Evolutionary conservation across 2,888 invertebrate species (phyloP).

Genomic region (Xiphydria camelus): DNA sequence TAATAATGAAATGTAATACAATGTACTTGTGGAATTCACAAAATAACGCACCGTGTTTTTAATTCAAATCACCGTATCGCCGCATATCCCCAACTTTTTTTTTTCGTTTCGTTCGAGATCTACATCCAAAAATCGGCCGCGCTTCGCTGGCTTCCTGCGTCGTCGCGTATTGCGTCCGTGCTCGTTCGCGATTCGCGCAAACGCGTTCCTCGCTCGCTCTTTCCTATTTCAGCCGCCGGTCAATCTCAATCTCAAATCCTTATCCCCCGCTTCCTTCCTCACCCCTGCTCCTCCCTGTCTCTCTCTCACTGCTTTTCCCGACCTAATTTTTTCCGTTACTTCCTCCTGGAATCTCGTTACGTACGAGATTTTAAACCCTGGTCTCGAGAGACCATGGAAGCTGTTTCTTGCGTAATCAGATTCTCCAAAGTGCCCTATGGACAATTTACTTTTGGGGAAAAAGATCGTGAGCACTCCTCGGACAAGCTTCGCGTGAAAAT

Average conservation of each 20-base stretch:
- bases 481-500: no score
- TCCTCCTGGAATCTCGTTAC: no score
- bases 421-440: no score
- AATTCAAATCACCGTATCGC: slow-evolving; percentile 5
- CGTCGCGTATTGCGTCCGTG: slow-evolving; percentile 43
- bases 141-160: slow-evolving; percentile 30
- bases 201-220: slow-evolving; percentile 9
- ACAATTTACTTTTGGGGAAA: no score
- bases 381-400: no score
- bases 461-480: no score
- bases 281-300: no score
- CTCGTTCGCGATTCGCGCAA: slow-evolving; percentile 43
- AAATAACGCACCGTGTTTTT: slow-evolving; percentile 33
- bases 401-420: no score
- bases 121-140: slow-evolving; percentile 29
- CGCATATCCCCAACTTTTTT: neutral
- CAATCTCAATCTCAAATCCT: no score
- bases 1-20: slow-evolving; percentile 36
- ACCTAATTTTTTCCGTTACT: neutral
- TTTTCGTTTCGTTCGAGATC: neutral
- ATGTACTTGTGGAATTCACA: slow-evolving; percentile 48
- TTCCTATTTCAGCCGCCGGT: no score
- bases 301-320: neutral
- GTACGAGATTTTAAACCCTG: no score
- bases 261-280: no score